Conservation (phyloP, 2,888 invertebrate genomes). For the Automeris io region DNA sequence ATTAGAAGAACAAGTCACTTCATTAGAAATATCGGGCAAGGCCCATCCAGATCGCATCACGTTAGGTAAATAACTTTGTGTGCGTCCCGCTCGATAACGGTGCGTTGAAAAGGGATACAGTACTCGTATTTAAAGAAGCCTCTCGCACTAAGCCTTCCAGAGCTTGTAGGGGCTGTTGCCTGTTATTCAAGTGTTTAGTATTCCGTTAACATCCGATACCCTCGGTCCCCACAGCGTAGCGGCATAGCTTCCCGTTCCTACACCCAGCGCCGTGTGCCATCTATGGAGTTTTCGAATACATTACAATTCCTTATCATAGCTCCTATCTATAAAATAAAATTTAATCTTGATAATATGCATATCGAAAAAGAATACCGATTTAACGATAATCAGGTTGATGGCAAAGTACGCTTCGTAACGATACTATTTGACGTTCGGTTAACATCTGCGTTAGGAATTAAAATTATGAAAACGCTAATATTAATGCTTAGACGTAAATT, state of each 20-base stretch:
- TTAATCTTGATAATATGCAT: background rate
- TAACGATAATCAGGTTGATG: too few species aligned
- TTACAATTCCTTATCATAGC: background rate
- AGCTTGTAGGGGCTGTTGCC: slow-evolving; percentile 34
- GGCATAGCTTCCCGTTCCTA: slow-evolving; percentile 32
- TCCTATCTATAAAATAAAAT: background rate
- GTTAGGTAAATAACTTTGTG: slow-evolving; percentile 12
- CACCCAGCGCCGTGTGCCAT: slow-evolving; percentile 11
- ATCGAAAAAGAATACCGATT: too few species aligned
- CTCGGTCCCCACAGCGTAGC: slow-evolving; percentile 27
- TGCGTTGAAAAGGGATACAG: slow-evolving; percentile 13
- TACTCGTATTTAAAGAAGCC: slow-evolving; percentile 22
- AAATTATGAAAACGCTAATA: too few species aligned
- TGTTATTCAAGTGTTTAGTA: slow-evolving; percentile 37
- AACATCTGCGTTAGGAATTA: too few species aligned
- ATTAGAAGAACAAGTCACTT: background rate
- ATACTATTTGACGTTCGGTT: too few species aligned
- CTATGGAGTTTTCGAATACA: background rate
- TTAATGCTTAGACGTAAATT: too few species aligned
- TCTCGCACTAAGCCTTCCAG: slow-evolving; percentile 26
- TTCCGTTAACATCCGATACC: slow-evolving; percentile 40
- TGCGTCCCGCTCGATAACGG: slow-evolving; percentile 13
- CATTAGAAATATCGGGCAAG: background rate
- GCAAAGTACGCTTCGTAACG: too few species aligned
- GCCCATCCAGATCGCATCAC: slow-evolving; percentile 13